These are phyloP conservation scores for Imbricaverruca yamaguchii DNA, from an alignment of 2,888 invertebrate species.

Conservation along the genomic window DNA sequence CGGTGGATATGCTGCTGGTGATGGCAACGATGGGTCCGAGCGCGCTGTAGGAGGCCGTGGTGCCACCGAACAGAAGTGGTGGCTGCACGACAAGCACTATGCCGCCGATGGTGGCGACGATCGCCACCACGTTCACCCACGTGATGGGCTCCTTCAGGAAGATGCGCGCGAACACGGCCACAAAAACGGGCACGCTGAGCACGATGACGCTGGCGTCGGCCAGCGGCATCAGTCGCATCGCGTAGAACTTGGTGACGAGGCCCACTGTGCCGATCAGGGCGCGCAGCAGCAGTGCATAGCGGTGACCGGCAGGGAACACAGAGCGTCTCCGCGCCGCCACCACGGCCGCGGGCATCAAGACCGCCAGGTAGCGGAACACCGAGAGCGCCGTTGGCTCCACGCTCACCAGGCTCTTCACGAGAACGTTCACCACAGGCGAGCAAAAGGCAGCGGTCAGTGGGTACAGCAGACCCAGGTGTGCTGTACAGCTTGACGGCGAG, in stretches of 20 bases:
- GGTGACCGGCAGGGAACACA: constrained; percentile 28
- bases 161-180: constrained; percentile 6
- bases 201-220: constrained; percentile 14
- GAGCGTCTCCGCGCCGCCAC: too few relatives aligned
- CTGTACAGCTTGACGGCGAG: neutral
- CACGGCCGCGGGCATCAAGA: too few relatives aligned
- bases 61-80: constrained; percentile 66
- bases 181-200: neutral
- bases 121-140: neutral
- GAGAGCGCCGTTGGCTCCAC: neutral
- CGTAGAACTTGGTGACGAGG: constrained; percentile 60
- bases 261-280: constrained; percentile 81
- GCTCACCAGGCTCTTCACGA: neutral
- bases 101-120: neutral
- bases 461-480: neutral
- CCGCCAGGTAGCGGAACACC: neutral
- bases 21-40: constrained; percentile 72
- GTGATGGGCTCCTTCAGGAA: neutral
- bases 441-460: constrained; percentile 3
- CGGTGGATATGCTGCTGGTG: constrained; percentile 76
- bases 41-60: constrained; percentile 31
- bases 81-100: constrained; percentile 72
- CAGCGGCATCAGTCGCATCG: constrained; percentile 5
- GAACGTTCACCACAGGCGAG: neutral
- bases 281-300: constrained; percentile 53